These are phyloP conservation scores for Chloroclystis v-ata DNA, from an alignment of 2,888 invertebrate species.

Conservation along the genomic window DNA sequence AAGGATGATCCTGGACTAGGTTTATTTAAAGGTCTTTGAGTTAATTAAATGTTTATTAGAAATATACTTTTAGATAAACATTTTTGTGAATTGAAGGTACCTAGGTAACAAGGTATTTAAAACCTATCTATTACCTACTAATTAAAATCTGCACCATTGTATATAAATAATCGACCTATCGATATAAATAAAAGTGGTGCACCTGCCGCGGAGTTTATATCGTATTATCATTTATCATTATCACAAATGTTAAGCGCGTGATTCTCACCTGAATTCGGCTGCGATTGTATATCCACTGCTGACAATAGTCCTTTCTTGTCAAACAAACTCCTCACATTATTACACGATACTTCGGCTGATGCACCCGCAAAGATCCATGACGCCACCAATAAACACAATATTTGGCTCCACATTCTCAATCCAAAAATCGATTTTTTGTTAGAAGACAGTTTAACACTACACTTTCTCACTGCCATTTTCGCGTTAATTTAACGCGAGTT, in stretches of 20 bases:
- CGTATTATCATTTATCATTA: conserved; percentile 50
- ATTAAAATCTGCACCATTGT: no score
- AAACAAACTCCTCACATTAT: conserved; percentile 70
- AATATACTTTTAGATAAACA: no score
- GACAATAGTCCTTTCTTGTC: conserved; percentile 73
- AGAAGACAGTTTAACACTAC: conserved; percentile 71
- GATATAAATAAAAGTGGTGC: background rate
- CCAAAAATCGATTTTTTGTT: conserved; percentile 76
- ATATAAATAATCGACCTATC: no score
- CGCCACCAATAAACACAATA: conserved; percentile 66
- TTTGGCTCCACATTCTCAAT: conserved; percentile 68
- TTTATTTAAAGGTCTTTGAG: no score
- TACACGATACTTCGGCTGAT: conserved; percentile 67
- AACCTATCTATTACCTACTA: no score
- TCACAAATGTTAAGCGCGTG: conserved; percentile 44
- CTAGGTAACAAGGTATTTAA: no score
- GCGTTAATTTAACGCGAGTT: conserved; percentile 36
- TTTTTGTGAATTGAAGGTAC: no score
- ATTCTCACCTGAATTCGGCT: conserved; percentile 75
- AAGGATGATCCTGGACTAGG: background rate
- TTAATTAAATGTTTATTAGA: no score
- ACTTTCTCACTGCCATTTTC: conserved; percentile 73
- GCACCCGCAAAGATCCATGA: conserved; percentile 55
- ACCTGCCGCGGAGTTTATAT: conserved; percentile 3
- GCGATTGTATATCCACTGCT: conserved; percentile 66